Evolutionary conservation across 2,113 vertebrate genomes (phyloP).

Genomic region (Telmatochromis brichardi): DNA sequence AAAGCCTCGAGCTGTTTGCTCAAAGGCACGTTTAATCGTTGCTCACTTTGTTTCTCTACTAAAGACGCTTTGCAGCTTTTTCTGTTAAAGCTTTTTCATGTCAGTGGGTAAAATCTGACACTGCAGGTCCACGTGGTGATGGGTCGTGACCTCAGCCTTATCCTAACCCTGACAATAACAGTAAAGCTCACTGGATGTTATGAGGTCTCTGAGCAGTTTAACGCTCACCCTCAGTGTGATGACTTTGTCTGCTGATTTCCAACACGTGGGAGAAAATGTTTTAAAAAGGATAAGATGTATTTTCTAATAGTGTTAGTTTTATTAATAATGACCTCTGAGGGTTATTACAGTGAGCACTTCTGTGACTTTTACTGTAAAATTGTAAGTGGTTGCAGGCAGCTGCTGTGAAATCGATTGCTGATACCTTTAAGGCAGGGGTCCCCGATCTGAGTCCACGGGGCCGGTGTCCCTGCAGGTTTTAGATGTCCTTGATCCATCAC

Average conservation of each 20-base stretch:
- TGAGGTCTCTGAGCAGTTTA: accelerated
- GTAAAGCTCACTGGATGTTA: neutral
- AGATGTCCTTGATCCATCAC: too few relatives aligned
- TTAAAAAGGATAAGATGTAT: neutral
- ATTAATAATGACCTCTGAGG: neutral
- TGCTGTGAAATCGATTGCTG: neutral
- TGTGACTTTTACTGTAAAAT: neutral
- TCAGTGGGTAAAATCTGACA: accelerated
- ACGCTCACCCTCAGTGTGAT: neutral
- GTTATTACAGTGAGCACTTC: accelerated
- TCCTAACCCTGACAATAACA: neutral
- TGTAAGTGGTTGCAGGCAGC: neutral
- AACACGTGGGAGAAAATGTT: neutral
- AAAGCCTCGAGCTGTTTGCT: neutral
- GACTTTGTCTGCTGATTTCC: neutral
- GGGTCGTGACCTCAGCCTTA: neutral
- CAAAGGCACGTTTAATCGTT: too few relatives aligned
- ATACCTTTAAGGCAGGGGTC: neutral
- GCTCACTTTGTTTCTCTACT: neutral
- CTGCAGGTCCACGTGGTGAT: neutral
- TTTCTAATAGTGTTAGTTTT: neutral
- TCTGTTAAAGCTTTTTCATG: neutral
- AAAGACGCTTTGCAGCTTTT: neutral
- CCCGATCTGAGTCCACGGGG: accelerated
- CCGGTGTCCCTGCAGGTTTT: too few relatives aligned